Evolutionary conservation across 2,888 invertebrate species (phyloP).

Genomic region (Harpagoxenus sublaevis): DNA sequence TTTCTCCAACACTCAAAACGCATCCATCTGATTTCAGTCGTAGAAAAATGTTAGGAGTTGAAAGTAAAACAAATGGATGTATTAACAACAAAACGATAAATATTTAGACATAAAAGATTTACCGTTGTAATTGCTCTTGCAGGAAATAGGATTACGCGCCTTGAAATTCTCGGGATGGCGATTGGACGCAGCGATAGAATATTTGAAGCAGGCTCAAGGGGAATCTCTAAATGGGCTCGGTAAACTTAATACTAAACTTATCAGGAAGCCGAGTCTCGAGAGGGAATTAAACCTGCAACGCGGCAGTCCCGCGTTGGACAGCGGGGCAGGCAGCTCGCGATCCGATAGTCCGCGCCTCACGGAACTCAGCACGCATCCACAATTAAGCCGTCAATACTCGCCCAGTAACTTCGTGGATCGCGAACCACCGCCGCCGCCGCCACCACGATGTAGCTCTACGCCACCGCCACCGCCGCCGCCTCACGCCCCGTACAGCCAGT

Average conservation of each 20-base stretch:
- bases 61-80: not conserved
- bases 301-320: conserved; percentile 95
- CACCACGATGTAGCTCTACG: conserved; percentile 91
- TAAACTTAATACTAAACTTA: conserved; percentile 90
- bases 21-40: not conserved
- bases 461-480: conserved; percentile 89
- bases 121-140: conserved; percentile 70
- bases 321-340: conserved; percentile 95
- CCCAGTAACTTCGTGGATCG: conserved; percentile 89
- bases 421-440: conserved; percentile 90
- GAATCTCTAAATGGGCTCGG: conserved; percentile 88
- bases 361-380: conserved; percentile 89
- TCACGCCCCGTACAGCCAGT: conserved; percentile 86
- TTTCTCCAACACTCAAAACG: not conserved
- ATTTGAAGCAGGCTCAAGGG: conserved; percentile 89
- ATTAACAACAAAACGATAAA: not conserved
- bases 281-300: conserved; percentile 92
- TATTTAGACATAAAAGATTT: not conserved
- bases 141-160: conserved; percentile 91
- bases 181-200: conserved; percentile 91
- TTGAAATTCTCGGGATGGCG: conserved; percentile 91
- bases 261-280: conserved; percentile 95
- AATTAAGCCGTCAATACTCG: conserved; percentile 91
- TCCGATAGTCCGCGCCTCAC: conserved; percentile 95
- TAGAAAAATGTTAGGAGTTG: not conserved